phyloP scores from a whole-genome alignment of 1,140 invertebrate species.

The Laupala kohalensis region DNA sequence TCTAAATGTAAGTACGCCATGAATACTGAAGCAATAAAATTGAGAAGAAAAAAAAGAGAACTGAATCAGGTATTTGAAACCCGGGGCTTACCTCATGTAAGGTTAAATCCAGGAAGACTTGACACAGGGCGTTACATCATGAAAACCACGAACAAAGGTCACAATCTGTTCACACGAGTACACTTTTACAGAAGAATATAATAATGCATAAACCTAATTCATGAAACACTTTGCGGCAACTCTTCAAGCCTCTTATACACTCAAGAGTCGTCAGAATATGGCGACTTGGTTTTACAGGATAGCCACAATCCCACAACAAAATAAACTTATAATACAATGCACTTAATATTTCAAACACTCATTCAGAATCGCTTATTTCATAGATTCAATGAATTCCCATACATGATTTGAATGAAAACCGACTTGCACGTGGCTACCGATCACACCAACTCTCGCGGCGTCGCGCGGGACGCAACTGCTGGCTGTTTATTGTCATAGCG shows the following conservation, averaged over 20 bases:
- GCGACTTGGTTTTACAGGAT: not conserved
- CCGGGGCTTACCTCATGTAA: not conserved
- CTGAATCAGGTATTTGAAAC: not conserved
- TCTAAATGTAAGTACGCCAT: too few species aligned
- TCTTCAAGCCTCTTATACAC: not conserved
- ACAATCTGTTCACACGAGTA: not conserved
- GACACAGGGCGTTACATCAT: not conserved
- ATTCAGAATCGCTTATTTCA: too few species aligned
- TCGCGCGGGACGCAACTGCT: too few species aligned
- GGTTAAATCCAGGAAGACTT: not conserved
- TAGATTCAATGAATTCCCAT: too few species aligned
- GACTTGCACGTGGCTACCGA: too few species aligned
- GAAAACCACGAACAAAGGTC: not conserved
- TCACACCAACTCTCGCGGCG: too few species aligned
- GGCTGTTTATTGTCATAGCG: not conserved
- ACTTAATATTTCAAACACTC: too few species aligned
- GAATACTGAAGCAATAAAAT: too few species aligned
- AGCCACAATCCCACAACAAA: not conserved
- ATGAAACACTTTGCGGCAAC: not conserved
- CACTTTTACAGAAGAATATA: too few species aligned
- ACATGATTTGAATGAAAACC: too few species aligned
- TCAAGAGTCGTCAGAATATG: not conserved
- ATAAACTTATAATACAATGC: not conserved
- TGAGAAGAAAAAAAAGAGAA: not conserved
- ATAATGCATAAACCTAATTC: too few species aligned